Evolutionary conservation across 2,797 vertebrate species (phyloP).

Genomic region (Takifugu rubripes): DNA sequence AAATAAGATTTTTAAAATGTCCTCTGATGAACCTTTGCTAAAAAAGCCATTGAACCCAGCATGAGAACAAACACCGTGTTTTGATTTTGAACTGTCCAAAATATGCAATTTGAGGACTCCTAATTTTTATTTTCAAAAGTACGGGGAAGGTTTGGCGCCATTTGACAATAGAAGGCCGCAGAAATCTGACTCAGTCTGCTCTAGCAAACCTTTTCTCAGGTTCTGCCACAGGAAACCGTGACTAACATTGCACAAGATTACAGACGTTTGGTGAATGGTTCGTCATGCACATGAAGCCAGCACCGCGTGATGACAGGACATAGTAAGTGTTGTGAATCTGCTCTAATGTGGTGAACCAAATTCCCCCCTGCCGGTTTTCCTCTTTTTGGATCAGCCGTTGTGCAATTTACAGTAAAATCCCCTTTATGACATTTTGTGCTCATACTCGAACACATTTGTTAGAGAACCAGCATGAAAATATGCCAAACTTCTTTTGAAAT

Average conservation of each 20-base stretch:
- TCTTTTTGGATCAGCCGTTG: not conserved
- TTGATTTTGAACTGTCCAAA: not conserved
- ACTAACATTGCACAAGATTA: not conserved
- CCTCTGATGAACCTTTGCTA: too few species aligned
- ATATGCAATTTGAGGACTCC: not conserved
- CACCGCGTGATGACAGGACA: not conserved
- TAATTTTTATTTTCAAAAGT: not conserved
- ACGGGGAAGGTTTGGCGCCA: too few species aligned
- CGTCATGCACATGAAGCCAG: not conserved
- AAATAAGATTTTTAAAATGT: too few species aligned
- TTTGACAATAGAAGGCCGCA: not conserved
- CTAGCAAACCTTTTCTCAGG: not conserved
- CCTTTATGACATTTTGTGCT: too few species aligned
- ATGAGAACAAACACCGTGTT: too few species aligned
- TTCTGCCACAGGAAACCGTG: not conserved
- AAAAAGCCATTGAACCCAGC: too few species aligned
- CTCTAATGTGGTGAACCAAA: constrained; percentile 1
- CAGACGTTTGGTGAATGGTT: not conserved
- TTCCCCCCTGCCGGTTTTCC: constrained; percentile 13
- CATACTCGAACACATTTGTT: too few species aligned
- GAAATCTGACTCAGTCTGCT: not conserved
- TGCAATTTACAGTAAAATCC: too few species aligned
- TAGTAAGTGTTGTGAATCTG: not conserved
- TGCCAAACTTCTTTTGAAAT: too few species aligned
- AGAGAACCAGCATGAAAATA: too few species aligned